Conservation (phyloP, 1,140 invertebrate genomes). For the Tetranychus cinnabarinus region DNA sequence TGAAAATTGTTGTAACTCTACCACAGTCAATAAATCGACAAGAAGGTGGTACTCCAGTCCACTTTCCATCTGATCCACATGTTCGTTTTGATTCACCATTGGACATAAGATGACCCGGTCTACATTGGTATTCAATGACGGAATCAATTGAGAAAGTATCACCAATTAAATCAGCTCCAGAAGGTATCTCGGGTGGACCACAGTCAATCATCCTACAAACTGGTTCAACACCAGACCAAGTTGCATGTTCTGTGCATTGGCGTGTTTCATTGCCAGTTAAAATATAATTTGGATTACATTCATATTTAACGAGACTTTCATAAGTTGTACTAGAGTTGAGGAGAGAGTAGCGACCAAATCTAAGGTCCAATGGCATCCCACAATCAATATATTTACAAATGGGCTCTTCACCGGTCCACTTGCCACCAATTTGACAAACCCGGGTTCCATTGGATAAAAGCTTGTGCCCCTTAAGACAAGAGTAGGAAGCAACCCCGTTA, state of each 20-base stretch:
- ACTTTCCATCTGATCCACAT: slow-evolving; percentile 47
- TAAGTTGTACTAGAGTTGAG: slow-evolving; percentile 30
- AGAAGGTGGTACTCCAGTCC: slow-evolving; percentile 46
- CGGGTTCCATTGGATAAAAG: slow-evolving; percentile 34
- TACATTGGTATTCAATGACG: slow-evolving; percentile 61
- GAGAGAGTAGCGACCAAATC: slow-evolving; percentile 2
- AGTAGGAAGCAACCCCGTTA: slow-evolving; percentile 29
- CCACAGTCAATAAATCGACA: slow-evolving; percentile 81
- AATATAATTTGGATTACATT: slow-evolving; percentile 59
- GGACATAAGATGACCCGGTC: slow-evolving; percentile 46
- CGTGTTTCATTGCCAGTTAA: slow-evolving; percentile 35
- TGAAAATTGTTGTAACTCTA: slow-evolving; percentile 45
- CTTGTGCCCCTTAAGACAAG: slow-evolving; percentile 57
- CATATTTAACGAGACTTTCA: slow-evolving; percentile 40
- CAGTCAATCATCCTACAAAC: slow-evolving; percentile 40
- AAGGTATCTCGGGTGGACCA: slow-evolving; percentile 55
- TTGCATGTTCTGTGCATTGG: slow-evolving; percentile 46
- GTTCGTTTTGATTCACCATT: slow-evolving; percentile 36
- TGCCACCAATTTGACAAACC: slow-evolving; percentile 14
- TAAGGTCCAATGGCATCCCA: slow-evolving; percentile 5
- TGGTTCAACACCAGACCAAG: slow-evolving; percentile 39
- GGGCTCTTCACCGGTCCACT: slow-evolving; percentile 15
- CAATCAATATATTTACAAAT: slow-evolving; percentile 15
- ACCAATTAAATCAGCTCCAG: slow-evolving; percentile 54
- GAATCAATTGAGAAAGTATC: slow-evolving; percentile 67